Percentiles rank a stretch among this genome's conserved stretches.
phyloP scores from a whole-genome alignment of 1,140 invertebrate species.

The Prorops nasuta region DNA sequence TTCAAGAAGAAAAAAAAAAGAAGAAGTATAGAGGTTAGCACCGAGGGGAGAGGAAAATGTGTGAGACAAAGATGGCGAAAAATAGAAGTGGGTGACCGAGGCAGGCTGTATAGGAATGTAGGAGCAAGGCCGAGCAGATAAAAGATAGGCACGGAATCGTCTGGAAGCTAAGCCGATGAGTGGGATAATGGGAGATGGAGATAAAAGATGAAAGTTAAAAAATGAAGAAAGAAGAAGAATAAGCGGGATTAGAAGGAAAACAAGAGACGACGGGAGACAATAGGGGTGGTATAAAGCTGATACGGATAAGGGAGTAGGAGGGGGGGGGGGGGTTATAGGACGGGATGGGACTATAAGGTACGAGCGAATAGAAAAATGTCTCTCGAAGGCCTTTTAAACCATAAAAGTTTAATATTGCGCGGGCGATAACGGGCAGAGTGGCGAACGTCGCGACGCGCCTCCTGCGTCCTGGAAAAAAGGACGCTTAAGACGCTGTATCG shows the following conservation, averaged over 20 bases:
- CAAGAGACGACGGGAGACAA: neutral
- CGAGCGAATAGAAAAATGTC: no score
- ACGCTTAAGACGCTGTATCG: neutral
- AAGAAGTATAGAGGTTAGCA: neutral
- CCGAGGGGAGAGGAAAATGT: neutral
- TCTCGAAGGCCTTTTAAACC: slow-evolving; percentile 21
- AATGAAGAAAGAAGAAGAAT: slow-evolving; percentile 13
- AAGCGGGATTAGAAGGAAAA: slow-evolving; percentile 11
- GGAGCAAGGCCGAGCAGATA: slow-evolving; percentile 5
- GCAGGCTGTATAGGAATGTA: neutral
- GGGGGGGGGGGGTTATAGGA: neutral
- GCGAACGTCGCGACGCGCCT: slow-evolving; percentile 11
- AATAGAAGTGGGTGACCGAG: neutral
- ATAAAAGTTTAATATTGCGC: slow-evolving; percentile 33
- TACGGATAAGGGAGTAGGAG: neutral
- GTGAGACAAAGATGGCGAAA: no score
- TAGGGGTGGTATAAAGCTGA: neutral
- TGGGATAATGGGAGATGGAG: no score
- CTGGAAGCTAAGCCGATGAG: neutral
- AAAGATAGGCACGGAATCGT: slow-evolving; percentile 1
- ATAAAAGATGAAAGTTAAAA: neutral
- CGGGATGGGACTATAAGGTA: no score
- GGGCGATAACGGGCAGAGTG: neutral
- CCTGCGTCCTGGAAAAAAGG: slow-evolving; percentile 4
- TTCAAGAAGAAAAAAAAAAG: no score